These are phyloP conservation scores for Torymus tubicola DNA, from an alignment of 2,888 invertebrate genomes.

Conservation along the genomic window DNA sequence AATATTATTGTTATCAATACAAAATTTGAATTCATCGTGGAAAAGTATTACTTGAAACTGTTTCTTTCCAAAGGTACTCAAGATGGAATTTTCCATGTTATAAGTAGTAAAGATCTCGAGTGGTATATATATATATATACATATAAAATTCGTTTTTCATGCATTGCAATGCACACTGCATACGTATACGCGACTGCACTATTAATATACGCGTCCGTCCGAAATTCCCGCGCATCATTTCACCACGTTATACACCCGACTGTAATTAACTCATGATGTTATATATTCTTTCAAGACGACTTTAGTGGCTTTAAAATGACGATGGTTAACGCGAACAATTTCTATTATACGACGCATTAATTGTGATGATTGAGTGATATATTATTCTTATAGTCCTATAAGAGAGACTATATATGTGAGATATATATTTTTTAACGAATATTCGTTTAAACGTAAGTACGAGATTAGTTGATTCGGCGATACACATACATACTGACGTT, in stretches of 20 bases:
- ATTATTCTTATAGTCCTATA: slow-evolving; percentile 46
- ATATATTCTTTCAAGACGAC: slow-evolving; percentile 24
- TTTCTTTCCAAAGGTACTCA: no score
- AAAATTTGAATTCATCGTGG: no score
- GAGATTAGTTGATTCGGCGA: slow-evolving; percentile 36
- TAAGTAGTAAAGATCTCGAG: no score
- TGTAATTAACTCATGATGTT: background rate
- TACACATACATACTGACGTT: slow-evolving; percentile 22
- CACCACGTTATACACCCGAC: background rate
- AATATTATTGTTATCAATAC: no score
- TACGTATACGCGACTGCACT: slow-evolving; percentile 25
- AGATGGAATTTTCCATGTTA: no score
- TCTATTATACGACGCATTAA: slow-evolving; percentile 44
- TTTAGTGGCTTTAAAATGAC: slow-evolving; percentile 38
- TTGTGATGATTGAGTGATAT: slow-evolving; percentile 55
- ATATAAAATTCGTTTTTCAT: slow-evolving; percentile 1
- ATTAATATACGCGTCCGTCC: slow-evolving; percentile 50
- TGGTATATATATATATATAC: background rate
- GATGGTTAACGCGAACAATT: background rate
- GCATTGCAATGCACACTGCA: background rate
- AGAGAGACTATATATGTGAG: slow-evolving; percentile 32
- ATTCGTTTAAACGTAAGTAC: slow-evolving; percentile 36
- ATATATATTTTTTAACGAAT: slow-evolving; percentile 56
- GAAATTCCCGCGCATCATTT: slow-evolving; percentile 32
- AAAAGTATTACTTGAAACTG: no score